Percentiles rank a stretch among this genome's conserved stretches.
Evolutionary conservation across 2,888 invertebrate genomes (phyloP).

Genomic region (Agrochola lota): DNA sequence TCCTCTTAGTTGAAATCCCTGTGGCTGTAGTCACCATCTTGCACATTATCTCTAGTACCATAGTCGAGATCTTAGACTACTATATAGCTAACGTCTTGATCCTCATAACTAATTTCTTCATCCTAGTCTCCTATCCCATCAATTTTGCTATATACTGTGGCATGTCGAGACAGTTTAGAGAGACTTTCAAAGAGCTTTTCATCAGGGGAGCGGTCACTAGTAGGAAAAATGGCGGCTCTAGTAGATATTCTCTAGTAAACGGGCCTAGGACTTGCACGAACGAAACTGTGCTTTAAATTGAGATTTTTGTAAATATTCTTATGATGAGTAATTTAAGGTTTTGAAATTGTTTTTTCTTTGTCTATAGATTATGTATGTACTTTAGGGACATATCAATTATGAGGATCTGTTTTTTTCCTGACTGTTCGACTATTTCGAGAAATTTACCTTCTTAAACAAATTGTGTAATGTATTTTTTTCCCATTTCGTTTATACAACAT

Average conservation of each 20-base stretch:
- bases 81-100: conserved; percentile 94
- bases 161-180: conserved; percentile 98
- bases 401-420: conserved; percentile 18
- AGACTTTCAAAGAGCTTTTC: conserved; percentile 97
- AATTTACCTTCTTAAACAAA: conserved; percentile 31
- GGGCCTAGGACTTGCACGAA: conserved; percentile 96
- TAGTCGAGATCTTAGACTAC: conserved; percentile 94
- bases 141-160: conserved; percentile 99
- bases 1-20: conserved; percentile 95
- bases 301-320: conserved; percentile 65
- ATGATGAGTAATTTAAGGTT: conserved; percentile 54
- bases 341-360: conserved; percentile 48
- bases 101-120: conserved; percentile 96
- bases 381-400: conserved; percentile 65
- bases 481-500: conserved; percentile 22
- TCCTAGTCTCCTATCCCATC: conserved; percentile 97
- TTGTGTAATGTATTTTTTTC: background rate
- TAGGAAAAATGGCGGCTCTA: conserved; percentile 92
- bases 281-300: conserved; percentile 93
- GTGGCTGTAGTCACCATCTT: conserved; percentile 95
- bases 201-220: conserved; percentile 91
- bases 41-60: conserved; percentile 94
- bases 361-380: conserved; percentile 47
- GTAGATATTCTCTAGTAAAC: conserved; percentile 95
- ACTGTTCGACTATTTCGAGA: conserved; percentile 31